Evolutionary conservation across 2,113 vertebrate genomes (phyloP), one percentile per base, ranked within the genome.

Genomic region (Eptesicus fuscus): DNA sequence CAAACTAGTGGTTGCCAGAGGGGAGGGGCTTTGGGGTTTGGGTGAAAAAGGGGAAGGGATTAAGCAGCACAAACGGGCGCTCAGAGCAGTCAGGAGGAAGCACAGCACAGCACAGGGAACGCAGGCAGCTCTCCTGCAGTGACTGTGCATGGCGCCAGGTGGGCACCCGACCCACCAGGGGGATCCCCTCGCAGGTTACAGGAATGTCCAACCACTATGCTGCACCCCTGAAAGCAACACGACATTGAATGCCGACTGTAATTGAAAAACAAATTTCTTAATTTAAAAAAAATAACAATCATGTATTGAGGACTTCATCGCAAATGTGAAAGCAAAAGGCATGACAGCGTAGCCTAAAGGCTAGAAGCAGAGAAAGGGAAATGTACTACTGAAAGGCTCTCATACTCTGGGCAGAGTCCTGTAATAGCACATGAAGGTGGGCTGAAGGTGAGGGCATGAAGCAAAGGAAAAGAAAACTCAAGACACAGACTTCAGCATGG

Each of bases 331-430:
- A 61, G 40, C 4, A 63, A 83, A 61, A 10, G 25, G 23, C 10
- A 12, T 17, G 40, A 61, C 30, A 59, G n/a, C 25, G 16, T 35
- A 61, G 47, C 25, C 16, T 82, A 70, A 63, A 71, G 37, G 13
- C 20, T 88, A 14, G 20, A 44, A 74, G 63, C 2, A 40, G 70
- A 74, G 70, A 74, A 32, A 61, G 7, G 2, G 30, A 61, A 59
- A 70, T n/a, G 12, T n/a, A 12, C 63, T n/a, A 42, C 22, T 22
- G 47, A 40, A 32, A 71, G 83, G 7, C 4, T 86, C 67, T 71
- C 13, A 30, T 51, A 25, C 42, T 78, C 5, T 61, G 1, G 0
- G 0, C 1, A 0, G 23, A 40, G 49, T 32, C 25, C 49, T 70
- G 6, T 3, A 7, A 69, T 37, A 71, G 14, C 67, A 71, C 3